Evolutionary conservation across 1,140 invertebrate genomes (phyloP), one percentile per base, ranked within the genome.

Genomic region (Pectinophora gossypiella): DNA sequence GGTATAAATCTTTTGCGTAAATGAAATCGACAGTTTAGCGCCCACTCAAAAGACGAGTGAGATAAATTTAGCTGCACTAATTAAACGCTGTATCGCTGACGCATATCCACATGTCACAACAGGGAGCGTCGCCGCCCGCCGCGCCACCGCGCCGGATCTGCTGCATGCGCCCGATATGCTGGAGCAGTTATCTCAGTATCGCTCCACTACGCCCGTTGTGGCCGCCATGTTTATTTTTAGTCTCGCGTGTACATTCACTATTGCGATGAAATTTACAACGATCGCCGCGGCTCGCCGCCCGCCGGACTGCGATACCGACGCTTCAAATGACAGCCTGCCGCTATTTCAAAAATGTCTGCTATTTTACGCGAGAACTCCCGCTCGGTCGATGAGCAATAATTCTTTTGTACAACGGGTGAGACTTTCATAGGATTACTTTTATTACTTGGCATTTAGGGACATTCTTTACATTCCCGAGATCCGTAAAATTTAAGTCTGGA

Each of bases 191-290:
- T 79, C 76, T 74, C 62, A 64, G 67, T 72, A 83, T 83, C 76
- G 79, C 65, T 69, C 72, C 71, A 71, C 59, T 77, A 73, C 67
- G 64, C 70, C 61, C 68, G 68, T 73, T 80, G 71, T 77, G 68
- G 68, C 61, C 61, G 61, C 69, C 76, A 68, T 71, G 70, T 78
- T 80, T 85, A 85, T 85, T 80, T 85, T 83, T 82, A 81, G 77
- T 73, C 61, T 72, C 64, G 64, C 64, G 64, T 80, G 67, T 80
- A 80, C 76, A 79, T 79, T 82, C 72, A 72, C 72, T 73, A 68
- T 80, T 72, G 72, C 76, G 64, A 76, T 79, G 68, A 79, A 80
- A 82, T 82, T 80, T 77, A 76, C 76, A 85, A 61, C 69, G 71
- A 80, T 76, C 76, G 62, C 71, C 65, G 72, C 70, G 62, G 65